Evolutionary conservation across 2,888 invertebrate species (phyloP).

Genomic region (Stratiomys singularior): DNA sequence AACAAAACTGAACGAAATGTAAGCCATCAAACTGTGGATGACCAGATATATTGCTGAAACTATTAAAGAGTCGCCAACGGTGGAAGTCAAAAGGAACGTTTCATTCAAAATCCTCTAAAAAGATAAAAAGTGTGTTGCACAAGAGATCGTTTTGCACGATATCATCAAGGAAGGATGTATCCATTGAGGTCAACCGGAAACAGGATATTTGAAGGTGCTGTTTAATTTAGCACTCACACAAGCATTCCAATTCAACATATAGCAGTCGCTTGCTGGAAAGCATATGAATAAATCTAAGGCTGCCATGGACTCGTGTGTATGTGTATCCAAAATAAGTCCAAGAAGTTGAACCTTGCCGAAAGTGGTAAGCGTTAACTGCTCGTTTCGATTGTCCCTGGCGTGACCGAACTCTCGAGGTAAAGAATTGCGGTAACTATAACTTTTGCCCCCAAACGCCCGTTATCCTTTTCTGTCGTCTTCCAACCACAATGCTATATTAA

Average conservation of each 20-base stretch:
- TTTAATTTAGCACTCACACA: slow-evolving; percentile 50
- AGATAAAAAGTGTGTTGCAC: slow-evolving; percentile 20
- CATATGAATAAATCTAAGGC: slow-evolving; percentile 24
- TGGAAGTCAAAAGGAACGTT: not conserved
- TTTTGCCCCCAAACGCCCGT: not conserved
- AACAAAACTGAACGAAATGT: slow-evolving; percentile 21
- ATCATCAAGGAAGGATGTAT: slow-evolving; percentile 39
- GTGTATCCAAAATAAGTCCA: slow-evolving; percentile 17
- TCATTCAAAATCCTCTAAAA: slow-evolving; percentile 5
- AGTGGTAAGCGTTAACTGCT: slow-evolving; percentile 29
- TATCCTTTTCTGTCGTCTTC: slow-evolving; percentile 3
- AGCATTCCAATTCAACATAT: slow-evolving; percentile 13
- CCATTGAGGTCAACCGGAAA: slow-evolving; percentile 49
- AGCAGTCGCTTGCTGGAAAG: not conserved
- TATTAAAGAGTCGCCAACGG: not conserved
- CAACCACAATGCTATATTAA: slow-evolving; percentile 18
- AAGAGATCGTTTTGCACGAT: slow-evolving; percentile 32
- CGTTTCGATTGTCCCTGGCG: slow-evolving; percentile 32
- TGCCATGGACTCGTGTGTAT: too few species aligned
- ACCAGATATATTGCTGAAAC: not conserved
- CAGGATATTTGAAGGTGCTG: slow-evolving; percentile 51
- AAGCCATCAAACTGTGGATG: slow-evolving; percentile 24
- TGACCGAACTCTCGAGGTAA: slow-evolving; percentile 41
- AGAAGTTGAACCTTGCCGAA: not conserved
- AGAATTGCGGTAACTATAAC: slow-evolving; percentile 39